These are phyloP conservation scores for Scyliorhinus canicula DNA, from an alignment of 2,797 vertebrate species.

Conservation along the genomic window DNA sequence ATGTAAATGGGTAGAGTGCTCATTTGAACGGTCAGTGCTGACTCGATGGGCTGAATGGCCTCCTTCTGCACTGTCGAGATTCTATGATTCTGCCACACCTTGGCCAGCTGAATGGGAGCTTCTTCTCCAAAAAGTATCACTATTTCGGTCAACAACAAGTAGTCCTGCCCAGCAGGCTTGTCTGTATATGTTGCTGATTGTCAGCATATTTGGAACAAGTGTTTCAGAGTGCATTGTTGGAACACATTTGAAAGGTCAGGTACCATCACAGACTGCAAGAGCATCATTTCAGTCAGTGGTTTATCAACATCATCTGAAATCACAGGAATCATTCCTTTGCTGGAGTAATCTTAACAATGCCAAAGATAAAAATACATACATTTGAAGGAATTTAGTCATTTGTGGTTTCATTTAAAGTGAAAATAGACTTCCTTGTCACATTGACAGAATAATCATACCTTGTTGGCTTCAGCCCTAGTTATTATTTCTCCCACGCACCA, in stretches of 20 bases:
- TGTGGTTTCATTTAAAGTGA: background rate
- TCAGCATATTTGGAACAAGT: background rate
- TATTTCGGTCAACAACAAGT: background rate
- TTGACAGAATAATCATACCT: background rate
- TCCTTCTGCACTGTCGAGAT: no score
- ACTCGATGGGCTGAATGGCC: no score
- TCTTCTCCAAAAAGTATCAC: background rate
- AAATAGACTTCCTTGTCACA: background rate
- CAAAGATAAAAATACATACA: background rate
- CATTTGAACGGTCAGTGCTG: no score
- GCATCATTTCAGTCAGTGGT: background rate
- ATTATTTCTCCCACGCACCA: slow-evolving; percentile 3
- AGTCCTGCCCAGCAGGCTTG: background rate
- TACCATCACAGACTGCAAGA: background rate
- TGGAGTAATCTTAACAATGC: background rate
- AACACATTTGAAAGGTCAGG: background rate
- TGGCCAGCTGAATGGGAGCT: background rate
- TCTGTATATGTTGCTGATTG: background rate
- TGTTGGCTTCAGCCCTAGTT: background rate
- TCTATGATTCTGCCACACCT: background rate
- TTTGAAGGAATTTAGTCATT: background rate
- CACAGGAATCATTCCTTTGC: background rate
- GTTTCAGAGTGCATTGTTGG: background rate
- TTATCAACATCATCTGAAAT: background rate
- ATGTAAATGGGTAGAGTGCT: no score